Conservation (phyloP, 2,888 invertebrate genomes). For the Idaea biselata region DNA sequence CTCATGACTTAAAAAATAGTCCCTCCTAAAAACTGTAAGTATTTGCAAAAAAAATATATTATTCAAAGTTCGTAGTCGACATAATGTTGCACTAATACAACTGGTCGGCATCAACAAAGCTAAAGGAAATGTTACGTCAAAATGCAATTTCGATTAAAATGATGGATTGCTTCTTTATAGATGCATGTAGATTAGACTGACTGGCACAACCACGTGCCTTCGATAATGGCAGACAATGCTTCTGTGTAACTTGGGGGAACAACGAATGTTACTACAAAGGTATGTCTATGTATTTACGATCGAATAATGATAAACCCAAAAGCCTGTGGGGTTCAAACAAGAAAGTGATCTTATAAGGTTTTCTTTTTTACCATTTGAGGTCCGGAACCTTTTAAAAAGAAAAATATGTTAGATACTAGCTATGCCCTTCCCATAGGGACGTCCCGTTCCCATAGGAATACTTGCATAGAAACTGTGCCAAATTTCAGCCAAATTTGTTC, state of each 20-base stretch:
- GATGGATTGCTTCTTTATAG: slow-evolving; percentile 31
- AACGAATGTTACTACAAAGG: neutral
- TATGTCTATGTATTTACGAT: neutral
- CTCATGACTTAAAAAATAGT: too few relatives aligned
- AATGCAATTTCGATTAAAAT: slow-evolving; percentile 27
- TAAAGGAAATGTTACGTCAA: slow-evolving; percentile 22
- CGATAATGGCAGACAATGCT: slow-evolving; percentile 28
- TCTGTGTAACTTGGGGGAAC: slow-evolving; percentile 19
- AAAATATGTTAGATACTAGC: too few relatives aligned
- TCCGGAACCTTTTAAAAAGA: too few relatives aligned
- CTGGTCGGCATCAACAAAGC: neutral
- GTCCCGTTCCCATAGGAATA: too few relatives aligned
- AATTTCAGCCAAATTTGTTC: too few relatives aligned
- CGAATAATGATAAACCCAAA: neutral
- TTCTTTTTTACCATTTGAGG: too few relatives aligned
- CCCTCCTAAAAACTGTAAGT: too few relatives aligned
- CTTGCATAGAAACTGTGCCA: too few relatives aligned
- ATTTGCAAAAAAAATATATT: neutral
- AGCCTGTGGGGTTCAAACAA: neutral
- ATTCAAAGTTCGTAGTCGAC: slow-evolving; percentile 17
- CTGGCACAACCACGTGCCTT: slow-evolving; percentile 22
- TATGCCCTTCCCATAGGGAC: too few relatives aligned
- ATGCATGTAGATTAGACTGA: slow-evolving; percentile 29
- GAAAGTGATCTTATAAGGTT: neutral
- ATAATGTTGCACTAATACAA: slow-evolving; percentile 10